Percentiles rank a stretch among this genome's conserved stretches.
phyloP scores from a whole-genome alignment of 1,140 invertebrate genomes.

The Goniozus legneri region DNA sequence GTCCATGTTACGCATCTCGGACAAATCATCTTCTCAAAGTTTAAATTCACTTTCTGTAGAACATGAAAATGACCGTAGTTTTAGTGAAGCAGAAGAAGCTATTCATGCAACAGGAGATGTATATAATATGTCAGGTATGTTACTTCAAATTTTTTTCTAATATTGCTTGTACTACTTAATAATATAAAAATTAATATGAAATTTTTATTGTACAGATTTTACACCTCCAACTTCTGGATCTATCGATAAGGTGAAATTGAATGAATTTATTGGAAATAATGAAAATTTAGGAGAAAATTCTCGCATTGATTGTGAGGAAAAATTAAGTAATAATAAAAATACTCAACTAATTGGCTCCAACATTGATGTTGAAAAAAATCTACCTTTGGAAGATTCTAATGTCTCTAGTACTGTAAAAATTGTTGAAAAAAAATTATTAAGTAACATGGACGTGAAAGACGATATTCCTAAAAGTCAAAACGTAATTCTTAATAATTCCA shows the following conservation, averaged over 20 bases:
- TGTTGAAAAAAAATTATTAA: conserved; percentile 6
- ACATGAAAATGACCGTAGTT: conserved; percentile 44
- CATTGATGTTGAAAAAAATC: conserved; percentile 23
- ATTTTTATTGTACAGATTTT: conserved; percentile 23
- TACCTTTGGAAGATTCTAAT: conserved; percentile 19
- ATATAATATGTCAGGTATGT: conserved; percentile 38
- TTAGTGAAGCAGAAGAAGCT: conserved; percentile 51
- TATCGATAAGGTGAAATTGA: conserved; percentile 42
- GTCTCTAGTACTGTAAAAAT: neutral
- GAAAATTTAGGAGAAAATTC: conserved; percentile 39
- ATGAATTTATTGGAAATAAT: conserved; percentile 45
- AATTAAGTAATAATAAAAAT: conserved; percentile 15
- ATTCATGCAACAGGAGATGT: conserved; percentile 43
- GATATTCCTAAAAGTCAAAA: conserved; percentile 18
- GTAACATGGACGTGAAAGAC: conserved; percentile 15
- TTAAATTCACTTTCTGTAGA: conserved; percentile 35
- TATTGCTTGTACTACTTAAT: no score
- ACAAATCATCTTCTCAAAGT: conserved; percentile 35
- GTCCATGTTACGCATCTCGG: conserved; percentile 29
- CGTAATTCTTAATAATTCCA: conserved; percentile 9
- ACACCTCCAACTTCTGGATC: conserved; percentile 42
- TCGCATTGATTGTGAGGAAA: conserved; percentile 12
- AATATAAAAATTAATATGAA: no score
- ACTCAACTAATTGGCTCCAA: conserved; percentile 22
- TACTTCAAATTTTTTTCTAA: no score